phyloP scores from a whole-genome alignment of 2,113 vertebrate genomes.

The Xiphophorus couchianus region DNA sequence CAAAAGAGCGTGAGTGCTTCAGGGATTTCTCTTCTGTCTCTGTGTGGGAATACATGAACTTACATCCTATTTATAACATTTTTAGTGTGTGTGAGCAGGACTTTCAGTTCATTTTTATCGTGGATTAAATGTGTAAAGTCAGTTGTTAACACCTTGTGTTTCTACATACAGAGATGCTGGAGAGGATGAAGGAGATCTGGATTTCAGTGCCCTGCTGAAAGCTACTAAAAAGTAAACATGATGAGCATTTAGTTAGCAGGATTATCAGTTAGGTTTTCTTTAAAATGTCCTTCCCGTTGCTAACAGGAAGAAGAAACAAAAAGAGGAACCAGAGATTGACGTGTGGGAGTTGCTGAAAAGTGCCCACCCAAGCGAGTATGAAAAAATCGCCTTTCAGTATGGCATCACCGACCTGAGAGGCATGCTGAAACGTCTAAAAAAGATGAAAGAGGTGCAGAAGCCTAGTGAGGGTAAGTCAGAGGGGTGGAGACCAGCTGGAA shows the following conservation, averaged over 20 bases:
- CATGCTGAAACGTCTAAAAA: slow-evolving; percentile 92
- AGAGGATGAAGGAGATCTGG: slow-evolving; percentile 85
- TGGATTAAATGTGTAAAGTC: not conserved
- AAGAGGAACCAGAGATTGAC: slow-evolving; percentile 76
- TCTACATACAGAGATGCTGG: slow-evolving; percentile 77
- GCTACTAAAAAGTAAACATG: slow-evolving; percentile 84
- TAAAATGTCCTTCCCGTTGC: not conserved
- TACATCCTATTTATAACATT: slow-evolving; percentile 19
- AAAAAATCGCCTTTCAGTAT: slow-evolving; percentile 91
- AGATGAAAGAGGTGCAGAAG: slow-evolving; percentile 83
- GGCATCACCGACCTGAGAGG: slow-evolving; percentile 94
- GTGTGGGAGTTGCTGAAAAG: slow-evolving; percentile 90
- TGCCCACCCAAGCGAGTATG: slow-evolving; percentile 91
- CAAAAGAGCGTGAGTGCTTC: slow-evolving; percentile 84
- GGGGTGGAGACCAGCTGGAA: not conserved
- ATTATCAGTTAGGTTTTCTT: not conserved
- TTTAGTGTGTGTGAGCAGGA: slow-evolving; percentile 1
- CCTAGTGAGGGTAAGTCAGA: slow-evolving; percentile 82
- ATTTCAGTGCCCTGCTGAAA: slow-evolving; percentile 89
- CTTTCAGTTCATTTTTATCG: slow-evolving; percentile 5
- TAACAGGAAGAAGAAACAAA: slow-evolving; percentile 81
- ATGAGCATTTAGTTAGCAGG: not conserved
- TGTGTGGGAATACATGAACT: slow-evolving; percentile 5
- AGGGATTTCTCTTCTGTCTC: slow-evolving; percentile 12
- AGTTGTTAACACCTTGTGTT: slow-evolving; percentile 7